A percentile compares a stretch with the other conserved stretches of the same genome.
Evolutionary conservation across 2,113 vertebrate genomes (phyloP).

Genomic region (Rhizomys pruinosus): DNA sequence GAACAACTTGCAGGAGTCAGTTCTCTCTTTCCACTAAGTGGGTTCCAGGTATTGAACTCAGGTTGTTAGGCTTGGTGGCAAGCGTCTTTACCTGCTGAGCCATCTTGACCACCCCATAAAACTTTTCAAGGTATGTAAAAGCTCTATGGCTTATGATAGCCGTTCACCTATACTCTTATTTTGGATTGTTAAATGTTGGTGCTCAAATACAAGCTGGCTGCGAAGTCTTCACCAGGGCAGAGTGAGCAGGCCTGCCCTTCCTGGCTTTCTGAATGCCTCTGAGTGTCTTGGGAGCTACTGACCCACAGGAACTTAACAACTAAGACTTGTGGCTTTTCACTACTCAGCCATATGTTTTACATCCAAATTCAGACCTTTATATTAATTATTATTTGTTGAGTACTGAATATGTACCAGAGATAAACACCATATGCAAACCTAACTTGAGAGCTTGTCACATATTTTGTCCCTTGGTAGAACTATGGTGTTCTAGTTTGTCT

Average conservation of each 20-base stretch:
- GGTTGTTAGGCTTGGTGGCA: not conserved
- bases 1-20: no score
- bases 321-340: not conserved
- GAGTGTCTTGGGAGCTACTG: not conserved
- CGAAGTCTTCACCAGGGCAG: no score
- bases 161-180: slow-evolving; percentile 13
- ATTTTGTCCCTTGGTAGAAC: slow-evolving; percentile 43
- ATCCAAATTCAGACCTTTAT: slow-evolving; percentile 30
- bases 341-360: slow-evolving; percentile 24
- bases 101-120: not conserved
- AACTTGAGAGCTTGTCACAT: slow-evolving; percentile 4
- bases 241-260: not conserved
- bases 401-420: not conserved
- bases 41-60: not conserved
- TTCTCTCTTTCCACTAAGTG: not conserved
- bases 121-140: not conserved
- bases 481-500: no score
- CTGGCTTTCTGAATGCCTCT: not conserved
- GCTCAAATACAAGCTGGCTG: not conserved
- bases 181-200: slow-evolving; percentile 13
- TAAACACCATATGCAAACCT: not conserved
- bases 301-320: not conserved
- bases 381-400: not conserved
- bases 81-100: not conserved
- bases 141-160: not conserved